Evolutionary conservation across 2,888 invertebrate species (phyloP), one percentile per base, ranked within the genome.

Genomic region (Protonemura montana): DNA sequence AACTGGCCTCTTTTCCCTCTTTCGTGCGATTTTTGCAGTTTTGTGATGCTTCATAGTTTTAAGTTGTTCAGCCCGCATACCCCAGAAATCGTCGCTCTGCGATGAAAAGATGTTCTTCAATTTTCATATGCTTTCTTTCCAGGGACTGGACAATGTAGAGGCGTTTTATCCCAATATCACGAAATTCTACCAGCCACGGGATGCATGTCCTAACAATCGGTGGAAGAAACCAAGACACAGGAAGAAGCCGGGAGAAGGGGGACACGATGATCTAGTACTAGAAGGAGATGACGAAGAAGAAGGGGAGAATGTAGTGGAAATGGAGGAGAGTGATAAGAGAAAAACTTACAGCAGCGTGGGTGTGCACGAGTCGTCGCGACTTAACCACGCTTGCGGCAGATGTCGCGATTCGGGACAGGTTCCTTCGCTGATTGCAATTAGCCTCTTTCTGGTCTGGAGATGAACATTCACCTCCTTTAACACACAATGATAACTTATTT

Each of bases 81-180:
- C 13, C 13, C 41, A 41, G 5, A 13, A 41, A 41, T 41, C 41
- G 13, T 41, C 41, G 41, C 41, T 59, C 59, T 59, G 13, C 21
- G 6, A 59, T 21, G 59, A 59, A 13, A 13, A 10, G 59, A 59
- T 59, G 16, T 59, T 3, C 59, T 59, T 59, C 59, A 59, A 59
- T 41, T 42, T 28, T 84, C 27, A 3, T 59, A 42, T 1, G n/a
- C 0, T 41, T 25, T 83, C 83, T 10, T 7, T 59, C 59, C 90
- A 92, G 92, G 91, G 92, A 41, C 93, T 93, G 0, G 93, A 93
- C 87, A 91, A 91, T 77, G 89, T 91, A 86, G 93, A 93, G 88
- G 91, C 92, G 0, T 92, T 92, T 89, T 93, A 93, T 89, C 93
- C 93, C 3, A 92, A 93, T 89, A 93, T 94, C 89, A 91, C 85